Evolutionary conservation across 2,797 vertebrate species (phyloP).

Genomic region (Dipus sagitta): DNA sequence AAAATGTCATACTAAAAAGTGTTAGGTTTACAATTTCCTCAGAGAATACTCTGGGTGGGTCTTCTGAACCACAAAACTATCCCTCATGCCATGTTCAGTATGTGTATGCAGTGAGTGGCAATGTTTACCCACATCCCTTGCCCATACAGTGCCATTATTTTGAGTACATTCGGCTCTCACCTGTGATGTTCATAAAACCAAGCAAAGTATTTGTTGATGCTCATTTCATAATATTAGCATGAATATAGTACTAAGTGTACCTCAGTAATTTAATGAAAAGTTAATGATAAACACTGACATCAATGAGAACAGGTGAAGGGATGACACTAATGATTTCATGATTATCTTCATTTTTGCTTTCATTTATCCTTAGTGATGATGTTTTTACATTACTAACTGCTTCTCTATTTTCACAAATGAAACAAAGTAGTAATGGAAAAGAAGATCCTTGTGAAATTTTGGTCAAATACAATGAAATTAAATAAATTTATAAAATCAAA

Average conservation of each 20-base stretch:
- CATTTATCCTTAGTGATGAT: neutral
- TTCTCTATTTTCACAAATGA: conserved; percentile 7
- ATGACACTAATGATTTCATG: neutral
- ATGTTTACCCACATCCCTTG: neutral
- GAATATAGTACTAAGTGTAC: too few species aligned
- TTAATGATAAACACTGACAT: neutral
- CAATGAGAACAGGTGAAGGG: neutral
- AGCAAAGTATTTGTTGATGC: neutral
- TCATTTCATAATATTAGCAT: neutral
- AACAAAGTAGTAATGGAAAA: neutral
- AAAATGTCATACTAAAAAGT: neutral
- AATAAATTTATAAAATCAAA: neutral
- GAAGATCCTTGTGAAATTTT: conserved; percentile 9
- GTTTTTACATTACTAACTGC: neutral
- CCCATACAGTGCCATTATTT: neutral
- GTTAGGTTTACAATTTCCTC: neutral
- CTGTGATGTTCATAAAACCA: neutral
- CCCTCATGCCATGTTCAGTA: neutral
- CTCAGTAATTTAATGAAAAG: neutral
- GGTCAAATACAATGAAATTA: conserved; percentile 32
- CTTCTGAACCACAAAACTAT: neutral
- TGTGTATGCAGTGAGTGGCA: neutral
- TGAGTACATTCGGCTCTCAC: neutral
- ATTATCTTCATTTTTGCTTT: neutral
- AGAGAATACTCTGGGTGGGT: neutral